These are phyloP conservation scores for Drosophila pseudoobscura DNA, from an alignment of 1,140 invertebrate species.

Conservation along the genomic window DNA sequence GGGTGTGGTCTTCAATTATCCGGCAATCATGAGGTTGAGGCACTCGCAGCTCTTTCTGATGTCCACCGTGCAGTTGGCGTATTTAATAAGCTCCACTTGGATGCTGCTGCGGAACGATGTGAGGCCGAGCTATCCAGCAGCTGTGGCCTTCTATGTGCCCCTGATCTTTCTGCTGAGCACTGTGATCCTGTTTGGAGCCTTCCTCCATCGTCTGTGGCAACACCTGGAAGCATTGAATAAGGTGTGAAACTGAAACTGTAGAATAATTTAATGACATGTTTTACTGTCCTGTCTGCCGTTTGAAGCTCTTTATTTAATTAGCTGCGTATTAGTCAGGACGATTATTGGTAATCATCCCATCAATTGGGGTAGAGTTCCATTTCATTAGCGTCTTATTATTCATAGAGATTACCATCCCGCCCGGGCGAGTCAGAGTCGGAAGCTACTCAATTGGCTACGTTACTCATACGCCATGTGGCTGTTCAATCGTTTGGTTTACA, in stretches of 20 bases:
- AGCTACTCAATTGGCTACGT: not conserved
- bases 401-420: constrained; percentile 10
- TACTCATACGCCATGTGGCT: constrained; percentile 67
- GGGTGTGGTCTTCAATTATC: constrained; percentile 70
- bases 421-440: too few relatives aligned
- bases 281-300: not conserved
- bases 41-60: constrained; percentile 61
- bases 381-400: constrained; percentile 17
- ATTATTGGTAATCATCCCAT: not conserved
- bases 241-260: constrained; percentile 37
- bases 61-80: constrained; percentile 48
- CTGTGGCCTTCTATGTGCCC: constrained; percentile 75
- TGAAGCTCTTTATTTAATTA: constrained; percentile 24
- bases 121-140: constrained; percentile 65
- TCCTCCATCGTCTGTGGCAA: constrained; percentile 71
- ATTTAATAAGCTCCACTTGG: constrained; percentile 63
- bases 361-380: not conserved
- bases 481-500: constrained; percentile 29
- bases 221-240: constrained; percentile 68
- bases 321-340: not conserved
- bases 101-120: constrained; percentile 69
- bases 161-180: constrained; percentile 73
- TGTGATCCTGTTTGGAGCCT: constrained; percentile 65
- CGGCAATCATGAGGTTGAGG: constrained; percentile 60
- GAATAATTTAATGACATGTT: not conserved